These are phyloP conservation scores for Penaeus monodon DNA, from an alignment of 2,888 invertebrate genomes.

Conservation along the genomic window DNA sequence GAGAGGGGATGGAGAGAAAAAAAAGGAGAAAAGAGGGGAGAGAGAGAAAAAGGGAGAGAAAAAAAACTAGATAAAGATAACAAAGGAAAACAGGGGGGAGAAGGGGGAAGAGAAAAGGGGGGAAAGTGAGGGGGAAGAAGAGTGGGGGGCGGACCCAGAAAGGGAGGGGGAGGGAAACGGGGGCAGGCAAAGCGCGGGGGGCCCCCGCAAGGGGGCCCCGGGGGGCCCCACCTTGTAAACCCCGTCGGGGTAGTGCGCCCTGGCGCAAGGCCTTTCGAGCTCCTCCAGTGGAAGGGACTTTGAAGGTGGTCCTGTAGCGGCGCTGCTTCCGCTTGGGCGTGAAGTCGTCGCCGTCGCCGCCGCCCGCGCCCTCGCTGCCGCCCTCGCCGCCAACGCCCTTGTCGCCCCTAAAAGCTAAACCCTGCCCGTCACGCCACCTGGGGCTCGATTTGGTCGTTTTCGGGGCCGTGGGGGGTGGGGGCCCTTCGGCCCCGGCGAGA, in stretches of 20 bases:
- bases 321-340: slow-evolving; percentile 79
- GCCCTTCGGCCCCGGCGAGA: slow-evolving; percentile 33
- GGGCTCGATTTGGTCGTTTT: slow-evolving; percentile 56
- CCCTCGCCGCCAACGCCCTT: slow-evolving; percentile 44
- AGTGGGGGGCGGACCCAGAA: not conserved
- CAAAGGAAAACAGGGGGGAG: not conserved
- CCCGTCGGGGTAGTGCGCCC: slow-evolving; percentile 98
- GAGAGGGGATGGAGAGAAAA: not conserved
- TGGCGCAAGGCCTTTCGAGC: slow-evolving; percentile 94
- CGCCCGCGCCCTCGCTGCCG: slow-evolving; percentile 15
- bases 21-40: not conserved
- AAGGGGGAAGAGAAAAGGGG: not conserved
- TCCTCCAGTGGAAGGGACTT: slow-evolving; percentile 95
- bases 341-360: slow-evolving; percentile 39
- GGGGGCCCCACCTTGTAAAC: slow-evolving; percentile 86
- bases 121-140: not conserved
- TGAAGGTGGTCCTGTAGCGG: slow-evolving; percentile 91
- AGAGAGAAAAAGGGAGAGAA: not conserved
- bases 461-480: slow-evolving; percentile 41
- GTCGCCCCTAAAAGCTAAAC: slow-evolving; percentile 50
- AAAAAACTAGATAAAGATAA: not conserved
- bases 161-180: not conserved
- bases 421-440: slow-evolving; percentile 62
- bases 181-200: no score
- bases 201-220: no score